Conservation (phyloP, 2,888 invertebrate species). For the Megamerina dolium region DNA sequence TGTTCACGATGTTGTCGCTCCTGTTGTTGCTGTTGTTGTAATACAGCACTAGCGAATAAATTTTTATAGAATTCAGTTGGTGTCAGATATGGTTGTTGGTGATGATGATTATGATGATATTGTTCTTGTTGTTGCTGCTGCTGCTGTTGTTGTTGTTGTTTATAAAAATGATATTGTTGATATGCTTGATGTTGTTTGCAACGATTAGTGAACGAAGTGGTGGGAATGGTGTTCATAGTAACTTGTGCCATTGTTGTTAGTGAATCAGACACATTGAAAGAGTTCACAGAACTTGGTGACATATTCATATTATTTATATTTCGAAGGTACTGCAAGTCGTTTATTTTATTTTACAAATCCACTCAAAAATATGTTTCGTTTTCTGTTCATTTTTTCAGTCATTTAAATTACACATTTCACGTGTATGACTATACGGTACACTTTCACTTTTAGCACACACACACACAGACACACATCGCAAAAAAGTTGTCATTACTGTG, state of each 20-base stretch:
- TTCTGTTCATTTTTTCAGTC: too few species aligned
- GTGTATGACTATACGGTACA: constrained; percentile 1
- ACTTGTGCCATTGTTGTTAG: not conserved
- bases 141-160: constrained; percentile 2
- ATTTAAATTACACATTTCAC: too few species aligned
- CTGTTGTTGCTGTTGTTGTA: constrained; percentile 48
- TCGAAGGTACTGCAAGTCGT: too few species aligned
- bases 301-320: constrained; percentile 15
- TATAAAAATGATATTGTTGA: constrained; percentile 4
- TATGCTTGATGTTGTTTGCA: too few species aligned
- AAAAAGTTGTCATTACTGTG: not conserved
- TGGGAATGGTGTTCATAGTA: not conserved
- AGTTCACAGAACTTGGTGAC: constrained; percentile 22
- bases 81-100: constrained; percentile 54
- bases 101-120: not conserved
- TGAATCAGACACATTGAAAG: constrained; percentile 1
- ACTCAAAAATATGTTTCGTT: too few species aligned
- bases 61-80: constrained; percentile 76
- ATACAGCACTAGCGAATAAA: constrained; percentile 65
- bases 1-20: constrained; percentile 17
- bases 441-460: not conserved
- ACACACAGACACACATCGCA: not conserved
- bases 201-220: not conserved
- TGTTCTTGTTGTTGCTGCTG: constrained; percentile 4
- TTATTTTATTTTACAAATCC: too few species aligned